These are phyloP conservation scores for Gallinago media DNA, from an alignment of 2,113 vertebrate species.

Conservation along the genomic window DNA sequence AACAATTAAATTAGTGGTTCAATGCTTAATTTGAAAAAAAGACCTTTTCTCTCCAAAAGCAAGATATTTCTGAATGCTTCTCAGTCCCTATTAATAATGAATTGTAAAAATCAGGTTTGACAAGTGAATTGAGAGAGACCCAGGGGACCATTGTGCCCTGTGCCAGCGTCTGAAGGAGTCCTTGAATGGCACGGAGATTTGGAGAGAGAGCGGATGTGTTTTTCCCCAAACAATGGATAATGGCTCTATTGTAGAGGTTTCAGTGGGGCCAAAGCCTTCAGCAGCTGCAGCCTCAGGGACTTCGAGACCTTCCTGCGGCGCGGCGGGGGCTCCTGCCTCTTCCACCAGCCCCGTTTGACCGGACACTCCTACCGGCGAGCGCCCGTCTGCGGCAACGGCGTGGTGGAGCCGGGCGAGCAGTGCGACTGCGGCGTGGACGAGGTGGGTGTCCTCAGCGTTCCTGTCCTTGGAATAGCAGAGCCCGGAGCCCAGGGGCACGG, in stretches of 20 bases:
- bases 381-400: slow-evolving; percentile 81
- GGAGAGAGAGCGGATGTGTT: background rate
- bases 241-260: slow-evolving; percentile 1
- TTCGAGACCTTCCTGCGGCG: slow-evolving; percentile 80
- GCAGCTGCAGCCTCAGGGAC: slow-evolving; percentile 85
- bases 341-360: background rate
- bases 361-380: background rate
- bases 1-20: background rate
- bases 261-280: slow-evolving; percentile 84
- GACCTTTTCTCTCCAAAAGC: background rate
- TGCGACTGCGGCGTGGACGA: slow-evolving; percentile 84
- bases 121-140: background rate
- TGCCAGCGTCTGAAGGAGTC: no score
- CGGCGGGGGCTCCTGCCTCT: background rate
- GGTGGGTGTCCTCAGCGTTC: slow-evolving; percentile 24
- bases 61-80: background rate
- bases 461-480: fast-evolving
- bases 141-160: background rate
- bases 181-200: background rate
- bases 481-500: fast-evolving
- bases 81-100: background rate
- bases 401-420: slow-evolving; percentile 83
- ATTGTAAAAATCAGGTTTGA: background rate
- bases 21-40: background rate
- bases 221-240: no score